Base-by-base conservation (phyloP, 2,797 vertebrate genomes). In the Orientallactaga sibirica region DNA sequence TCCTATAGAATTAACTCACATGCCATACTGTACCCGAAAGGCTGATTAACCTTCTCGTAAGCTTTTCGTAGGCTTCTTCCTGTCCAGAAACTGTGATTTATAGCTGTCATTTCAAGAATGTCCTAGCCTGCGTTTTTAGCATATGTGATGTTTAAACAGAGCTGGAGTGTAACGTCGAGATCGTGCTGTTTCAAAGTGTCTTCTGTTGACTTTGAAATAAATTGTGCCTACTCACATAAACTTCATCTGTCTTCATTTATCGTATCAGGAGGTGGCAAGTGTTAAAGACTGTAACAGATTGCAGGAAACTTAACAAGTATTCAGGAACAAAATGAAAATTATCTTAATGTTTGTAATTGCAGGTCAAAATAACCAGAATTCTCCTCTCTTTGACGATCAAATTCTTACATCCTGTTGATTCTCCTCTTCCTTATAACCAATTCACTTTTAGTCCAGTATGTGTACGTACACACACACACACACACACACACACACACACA, bases 151-250 rank as follows among this genome's bases (percentile, higher is more conserved):
- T 71, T 70, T 95, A 92, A 93, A 73, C 77, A 64, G 48, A 87
- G 33, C 27, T 70, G 20, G 61, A 62, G 19, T 83, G 10, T 78
- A 73, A 37, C 70, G 9, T 70, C 80, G 95, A 90, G 71, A 79
- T 70, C 80, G 24, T 61, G 8, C 75, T 80, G 25, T 92, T 81
- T 81, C 90, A 62, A 19, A 25, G 24, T 92, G 85, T 74, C 24
- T 62, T 90, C 37, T 86, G 19, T 83, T 93, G 82, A 92, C 55
- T 95, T 80, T 84, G 74, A 95, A 96, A 96, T 97, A 95, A 97
- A 94, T 76, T n/a, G n/a, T 90, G 71, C 66, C 86, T 91, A 84
- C 16, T 61, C 24, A 75, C 66, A 68, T 27, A 71, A 86, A 88
- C 27, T 48, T 92, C 87, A 64, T 20, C 70, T 73, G 94, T 94